Conservation (phyloP, 1,140 invertebrate species). For the Drosophila burlai region DNA sequence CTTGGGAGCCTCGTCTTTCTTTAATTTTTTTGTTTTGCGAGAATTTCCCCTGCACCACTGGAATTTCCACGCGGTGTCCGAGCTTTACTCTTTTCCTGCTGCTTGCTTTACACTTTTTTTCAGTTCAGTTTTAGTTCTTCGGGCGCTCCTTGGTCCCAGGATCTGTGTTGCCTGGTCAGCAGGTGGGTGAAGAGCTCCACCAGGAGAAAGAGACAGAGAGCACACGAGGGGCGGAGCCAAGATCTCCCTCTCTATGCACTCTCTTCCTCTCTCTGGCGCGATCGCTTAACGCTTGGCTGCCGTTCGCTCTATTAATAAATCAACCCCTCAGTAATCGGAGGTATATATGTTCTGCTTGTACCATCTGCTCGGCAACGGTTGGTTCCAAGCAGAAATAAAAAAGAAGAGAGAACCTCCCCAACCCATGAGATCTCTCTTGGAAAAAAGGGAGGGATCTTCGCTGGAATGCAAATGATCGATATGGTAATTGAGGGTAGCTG, state of each 20-base stretch:
- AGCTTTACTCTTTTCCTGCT: conserved; percentile 6
- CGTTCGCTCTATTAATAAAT: conserved; percentile 66
- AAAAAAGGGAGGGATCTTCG: conserved; percentile 27
- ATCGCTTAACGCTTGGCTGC: conserved; percentile 42
- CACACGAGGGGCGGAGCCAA: conserved; percentile 18
- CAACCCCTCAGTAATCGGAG: conserved; percentile 52
- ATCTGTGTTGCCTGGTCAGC: conserved; percentile 49
- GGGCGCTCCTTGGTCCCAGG: conserved; percentile 1
- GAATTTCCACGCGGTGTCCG: conserved; percentile 36
- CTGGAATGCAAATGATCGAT: conserved; percentile 19
- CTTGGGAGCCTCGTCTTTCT: conserved; percentile 12
- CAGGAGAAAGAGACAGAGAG: not conserved
- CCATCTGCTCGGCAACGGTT: conserved; percentile 49
- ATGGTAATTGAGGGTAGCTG: conserved; percentile 24
- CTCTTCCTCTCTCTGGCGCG: not conserved
- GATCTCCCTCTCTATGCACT: conserved; percentile 23
- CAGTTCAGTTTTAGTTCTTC: not conserved
- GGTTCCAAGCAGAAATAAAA: conserved; percentile 8
- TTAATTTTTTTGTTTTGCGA: not conserved
- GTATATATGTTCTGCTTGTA: conserved; percentile 15
- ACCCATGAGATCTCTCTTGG: conserved; percentile 7
- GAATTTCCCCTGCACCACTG: conserved; percentile 49
- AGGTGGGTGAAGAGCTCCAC: conserved; percentile 37
- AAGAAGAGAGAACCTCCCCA: conserved; percentile 6
- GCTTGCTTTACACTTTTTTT: not conserved